Evolutionary conservation across 2,113 vertebrate species (phyloP).

Genomic region (Meles meles): DNA sequence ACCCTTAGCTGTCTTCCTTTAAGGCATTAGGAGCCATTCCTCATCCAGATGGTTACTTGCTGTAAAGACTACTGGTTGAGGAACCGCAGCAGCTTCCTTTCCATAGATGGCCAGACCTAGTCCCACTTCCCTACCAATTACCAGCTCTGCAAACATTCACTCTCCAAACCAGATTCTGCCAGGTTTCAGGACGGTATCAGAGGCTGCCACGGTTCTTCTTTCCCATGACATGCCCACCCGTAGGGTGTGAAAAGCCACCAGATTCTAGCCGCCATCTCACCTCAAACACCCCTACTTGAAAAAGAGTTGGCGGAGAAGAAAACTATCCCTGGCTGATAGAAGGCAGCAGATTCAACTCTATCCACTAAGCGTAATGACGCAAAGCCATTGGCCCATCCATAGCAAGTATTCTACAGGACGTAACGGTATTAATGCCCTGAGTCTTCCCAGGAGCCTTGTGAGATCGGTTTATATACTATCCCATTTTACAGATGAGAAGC

Average conservation of each 20-base stretch:
- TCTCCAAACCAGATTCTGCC: neutral
- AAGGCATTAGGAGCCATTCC: neutral
- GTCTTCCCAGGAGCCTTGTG: neutral
- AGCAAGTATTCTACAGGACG: too few relatives aligned
- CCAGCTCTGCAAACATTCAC: neutral
- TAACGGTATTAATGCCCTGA: neutral
- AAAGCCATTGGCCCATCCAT: neutral
- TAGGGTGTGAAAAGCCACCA: neutral
- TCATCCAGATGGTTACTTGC: neutral
- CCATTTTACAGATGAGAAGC: neutral
- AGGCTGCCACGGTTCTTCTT: neutral
- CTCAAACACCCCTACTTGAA: neutral
- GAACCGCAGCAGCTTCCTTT: neutral
- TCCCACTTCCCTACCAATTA: neutral
- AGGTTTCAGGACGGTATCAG: neutral
- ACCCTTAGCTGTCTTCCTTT: neutral
- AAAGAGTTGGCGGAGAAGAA: neutral
- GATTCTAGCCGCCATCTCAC: neutral
- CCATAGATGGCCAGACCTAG: neutral
- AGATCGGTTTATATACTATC: neutral
- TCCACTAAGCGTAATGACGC: fast-evolving
- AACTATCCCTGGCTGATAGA: neutral
- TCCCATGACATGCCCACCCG: neutral
- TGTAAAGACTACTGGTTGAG: neutral
- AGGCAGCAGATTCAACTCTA: neutral